These are phyloP conservation scores for Drosophila pectinifera DNA, from an alignment of 1,140 invertebrate genomes.

Conservation along the genomic window DNA sequence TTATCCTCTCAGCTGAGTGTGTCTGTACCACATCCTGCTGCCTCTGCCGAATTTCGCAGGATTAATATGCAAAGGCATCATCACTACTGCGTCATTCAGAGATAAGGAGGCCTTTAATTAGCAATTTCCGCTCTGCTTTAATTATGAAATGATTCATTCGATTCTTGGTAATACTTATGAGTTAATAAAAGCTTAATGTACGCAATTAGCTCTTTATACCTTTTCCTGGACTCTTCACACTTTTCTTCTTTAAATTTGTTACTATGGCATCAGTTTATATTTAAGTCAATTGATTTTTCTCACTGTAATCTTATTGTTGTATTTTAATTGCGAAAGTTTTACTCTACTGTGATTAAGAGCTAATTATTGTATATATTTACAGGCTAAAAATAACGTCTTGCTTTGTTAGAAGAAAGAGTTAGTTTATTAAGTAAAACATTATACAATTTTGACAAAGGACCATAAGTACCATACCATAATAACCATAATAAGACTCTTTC, in stretches of 20 bases:
- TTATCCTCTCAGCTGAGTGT: too few relatives aligned
- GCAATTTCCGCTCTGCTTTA: slow-evolving; percentile 1
- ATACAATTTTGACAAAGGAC: too few relatives aligned
- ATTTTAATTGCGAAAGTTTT: not conserved
- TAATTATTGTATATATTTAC: too few relatives aligned
- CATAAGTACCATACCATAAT: too few relatives aligned
- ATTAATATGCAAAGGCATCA: not conserved
- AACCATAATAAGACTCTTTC: too few relatives aligned
- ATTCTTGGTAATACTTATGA: slow-evolving; percentile 1
- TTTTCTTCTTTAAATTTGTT: not conserved
- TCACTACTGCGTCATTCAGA: not conserved
- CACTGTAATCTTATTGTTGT: not conserved
- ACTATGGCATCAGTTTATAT: too few relatives aligned
- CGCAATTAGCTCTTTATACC: slow-evolving; percentile 2
- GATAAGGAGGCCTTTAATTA: not conserved
- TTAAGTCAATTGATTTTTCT: too few relatives aligned
- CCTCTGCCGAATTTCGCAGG: too few relatives aligned
- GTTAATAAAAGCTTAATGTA: slow-evolving; percentile 4
- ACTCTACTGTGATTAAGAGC: not conserved
- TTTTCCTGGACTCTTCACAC: not conserved
- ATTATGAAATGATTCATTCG: slow-evolving; percentile 4
- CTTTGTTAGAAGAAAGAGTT: too few relatives aligned
- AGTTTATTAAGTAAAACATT: too few relatives aligned
- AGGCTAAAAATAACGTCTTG: too few relatives aligned
- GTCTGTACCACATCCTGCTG: slow-evolving; percentile 3